A percentile compares a stretch with the other conserved stretches of the same genome.
These are phyloP conservation scores for Pimpla rufipes DNA, from an alignment of 2,888 invertebrate genomes.

Conservation along the genomic window DNA sequence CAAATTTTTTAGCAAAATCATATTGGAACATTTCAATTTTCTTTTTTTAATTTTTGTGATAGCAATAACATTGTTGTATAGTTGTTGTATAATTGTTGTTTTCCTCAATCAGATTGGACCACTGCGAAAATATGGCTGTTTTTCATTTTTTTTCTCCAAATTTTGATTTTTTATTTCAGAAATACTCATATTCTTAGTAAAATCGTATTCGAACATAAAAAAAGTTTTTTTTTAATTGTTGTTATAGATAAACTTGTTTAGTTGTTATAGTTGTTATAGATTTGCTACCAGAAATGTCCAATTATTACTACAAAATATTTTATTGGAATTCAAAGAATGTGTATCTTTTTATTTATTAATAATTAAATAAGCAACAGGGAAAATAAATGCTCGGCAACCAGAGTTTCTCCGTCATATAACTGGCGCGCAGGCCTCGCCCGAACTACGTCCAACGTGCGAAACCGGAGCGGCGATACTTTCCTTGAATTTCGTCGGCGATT, in stretches of 20 bases:
- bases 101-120: no score
- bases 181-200: background rate
- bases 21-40: background rate
- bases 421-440: background rate
- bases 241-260: background rate
- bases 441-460: background rate
- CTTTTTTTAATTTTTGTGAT: no score
- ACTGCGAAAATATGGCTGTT: no score
- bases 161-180: background rate
- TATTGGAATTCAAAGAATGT: no score
- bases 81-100: no score
- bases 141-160: background rate
- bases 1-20: background rate
- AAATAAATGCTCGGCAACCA: background rate
- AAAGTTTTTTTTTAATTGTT: background rate
- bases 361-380: background rate
- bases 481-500: conserved; percentile 50
- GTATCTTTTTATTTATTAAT: background rate
- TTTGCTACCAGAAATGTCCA: no score
- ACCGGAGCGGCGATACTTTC: conserved; percentile 28
- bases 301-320: no score
- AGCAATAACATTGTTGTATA: no score
- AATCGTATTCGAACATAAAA: no score
- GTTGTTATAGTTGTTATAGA: no score
- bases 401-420: background rate